A percentile compares a stretch with the other conserved stretches of the same genome.
Conservation (phyloP, 1,140 invertebrate species). For the Zaprionus ghesquierei region DNA sequence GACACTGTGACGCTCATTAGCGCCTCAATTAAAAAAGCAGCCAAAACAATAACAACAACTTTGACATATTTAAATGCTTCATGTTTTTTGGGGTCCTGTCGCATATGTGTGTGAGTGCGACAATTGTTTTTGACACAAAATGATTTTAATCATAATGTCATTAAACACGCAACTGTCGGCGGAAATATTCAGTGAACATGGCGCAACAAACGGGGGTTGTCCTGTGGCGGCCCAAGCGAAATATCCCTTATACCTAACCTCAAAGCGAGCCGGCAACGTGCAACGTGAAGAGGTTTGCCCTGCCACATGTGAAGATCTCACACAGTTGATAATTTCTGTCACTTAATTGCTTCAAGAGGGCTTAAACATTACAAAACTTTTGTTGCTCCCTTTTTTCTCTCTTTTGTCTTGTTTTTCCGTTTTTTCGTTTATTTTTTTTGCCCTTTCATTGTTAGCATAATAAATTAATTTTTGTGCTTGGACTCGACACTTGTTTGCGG, state of each 20-base stretch:
- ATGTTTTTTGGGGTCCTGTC: conserved; percentile 19
- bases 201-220: conserved; percentile 30
- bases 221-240: not conserved
- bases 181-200: conserved; percentile 49
- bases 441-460: conserved; percentile 70
- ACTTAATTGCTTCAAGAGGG: conserved; percentile 71
- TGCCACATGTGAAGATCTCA: conserved; percentile 71
- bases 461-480: conserved; percentile 64
- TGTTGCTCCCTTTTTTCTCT: not conserved
- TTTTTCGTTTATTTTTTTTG: conserved; percentile 1
- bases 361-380: conserved; percentile 78
- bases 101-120: conserved; percentile 48
- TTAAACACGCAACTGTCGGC: conserved; percentile 70
- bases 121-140: conserved; percentile 80
- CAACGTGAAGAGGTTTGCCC: conserved; percentile 4
- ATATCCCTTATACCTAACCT: conserved; percentile 1
- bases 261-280: conserved; percentile 32
- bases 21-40: conserved; percentile 49
- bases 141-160: conserved; percentile 80
- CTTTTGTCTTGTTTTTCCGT: not conserved
- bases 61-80: conserved; percentile 18
- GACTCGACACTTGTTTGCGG: conserved; percentile 19
- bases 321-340: conserved; percentile 69
- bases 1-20: conserved; percentile 46
- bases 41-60: conserved; percentile 43